These are phyloP conservation scores for Muscina levida DNA, from an alignment of 2,888 invertebrate genomes.

Conservation along the genomic window DNA sequence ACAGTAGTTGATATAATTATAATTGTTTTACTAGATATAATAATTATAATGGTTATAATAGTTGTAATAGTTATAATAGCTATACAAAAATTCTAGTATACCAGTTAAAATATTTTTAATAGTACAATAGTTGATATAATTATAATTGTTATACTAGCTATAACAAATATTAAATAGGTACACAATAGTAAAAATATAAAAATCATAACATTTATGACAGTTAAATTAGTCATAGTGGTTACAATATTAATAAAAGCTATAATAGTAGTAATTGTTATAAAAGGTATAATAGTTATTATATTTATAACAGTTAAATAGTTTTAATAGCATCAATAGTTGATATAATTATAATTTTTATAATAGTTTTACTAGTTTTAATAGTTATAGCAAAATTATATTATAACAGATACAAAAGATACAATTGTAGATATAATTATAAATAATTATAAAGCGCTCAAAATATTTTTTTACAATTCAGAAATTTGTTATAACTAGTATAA, in stretches of 20 bases:
- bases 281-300: not conserved
- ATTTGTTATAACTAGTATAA: not conserved
- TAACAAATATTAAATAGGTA: not conserved
- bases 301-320: not conserved
- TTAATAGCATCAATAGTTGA: not conserved
- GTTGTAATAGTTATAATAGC: not conserved
- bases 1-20: not conserved
- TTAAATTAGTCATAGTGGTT: not conserved
- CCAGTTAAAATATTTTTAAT: too few species aligned
- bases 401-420: too few species aligned
- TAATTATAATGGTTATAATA: conserved; percentile 6
- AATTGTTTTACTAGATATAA: not conserved
- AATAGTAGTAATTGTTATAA: not conserved
- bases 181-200: not conserved
- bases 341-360: not conserved
- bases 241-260: not conserved
- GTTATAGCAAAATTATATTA: not conserved
- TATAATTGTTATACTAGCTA: not conserved
- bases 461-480: too few species aligned
- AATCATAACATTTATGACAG: too few species aligned
- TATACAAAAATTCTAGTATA: not conserved
- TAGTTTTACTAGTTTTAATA: not conserved
- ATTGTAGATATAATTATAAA: not conserved
- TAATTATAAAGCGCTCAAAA: too few species aligned
- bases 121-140: not conserved